phyloP scores from a whole-genome alignment of 2,113 vertebrate genomes.

The Pelecanus crispus region DNA sequence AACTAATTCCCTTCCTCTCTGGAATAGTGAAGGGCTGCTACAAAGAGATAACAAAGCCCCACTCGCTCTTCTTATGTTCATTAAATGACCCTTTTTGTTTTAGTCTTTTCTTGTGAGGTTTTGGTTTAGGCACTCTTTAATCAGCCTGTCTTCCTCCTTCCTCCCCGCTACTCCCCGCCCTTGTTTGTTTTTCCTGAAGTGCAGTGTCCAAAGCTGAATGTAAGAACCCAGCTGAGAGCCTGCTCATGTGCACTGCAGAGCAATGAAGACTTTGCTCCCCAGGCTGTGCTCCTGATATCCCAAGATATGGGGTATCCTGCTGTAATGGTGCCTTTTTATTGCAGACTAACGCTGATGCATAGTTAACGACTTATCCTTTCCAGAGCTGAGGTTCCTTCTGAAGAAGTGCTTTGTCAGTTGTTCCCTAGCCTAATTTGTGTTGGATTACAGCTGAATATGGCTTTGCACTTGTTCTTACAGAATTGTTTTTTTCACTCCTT shows the following conservation, averaged over 20 bases:
- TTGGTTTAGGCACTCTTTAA: background rate
- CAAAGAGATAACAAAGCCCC: background rate
- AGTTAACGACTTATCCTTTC: background rate
- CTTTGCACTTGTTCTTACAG: background rate
- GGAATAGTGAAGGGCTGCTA: background rate
- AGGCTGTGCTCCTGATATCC: background rate
- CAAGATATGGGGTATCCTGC: background rate
- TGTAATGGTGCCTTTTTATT: background rate
- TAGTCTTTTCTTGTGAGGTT: background rate
- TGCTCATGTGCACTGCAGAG: background rate
- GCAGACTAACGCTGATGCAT: background rate
- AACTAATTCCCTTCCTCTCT: background rate
- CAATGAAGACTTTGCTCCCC: background rate
- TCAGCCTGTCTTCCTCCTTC: too few relatives aligned
- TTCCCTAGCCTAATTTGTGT: background rate
- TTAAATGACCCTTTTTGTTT: background rate
- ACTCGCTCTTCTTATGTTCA: background rate
- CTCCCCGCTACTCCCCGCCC: too few relatives aligned
- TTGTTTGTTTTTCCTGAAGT: background rate
- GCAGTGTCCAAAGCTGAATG: background rate
- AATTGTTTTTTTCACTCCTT: background rate
- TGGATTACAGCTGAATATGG: background rate
- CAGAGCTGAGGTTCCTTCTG: background rate
- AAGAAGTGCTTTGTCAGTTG: background rate
- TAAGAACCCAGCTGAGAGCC: background rate